These are phyloP conservation scores for Ophion obscuratus DNA, from an alignment of 2,888 invertebrate genomes.

Conservation along the genomic window DNA sequence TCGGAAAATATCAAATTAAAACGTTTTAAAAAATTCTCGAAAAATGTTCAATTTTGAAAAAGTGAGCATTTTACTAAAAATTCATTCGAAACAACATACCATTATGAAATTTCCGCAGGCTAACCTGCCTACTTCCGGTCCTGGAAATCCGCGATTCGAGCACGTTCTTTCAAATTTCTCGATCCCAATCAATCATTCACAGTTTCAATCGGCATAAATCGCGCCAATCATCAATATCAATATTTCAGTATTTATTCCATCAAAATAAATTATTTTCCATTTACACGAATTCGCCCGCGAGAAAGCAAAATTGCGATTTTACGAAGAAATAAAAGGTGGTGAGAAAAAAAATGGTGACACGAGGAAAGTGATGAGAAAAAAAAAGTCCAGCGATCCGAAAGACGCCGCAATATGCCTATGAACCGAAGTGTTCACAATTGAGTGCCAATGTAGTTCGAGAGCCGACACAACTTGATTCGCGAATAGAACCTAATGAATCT, in stretches of 20 bases:
- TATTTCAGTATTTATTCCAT: too few species aligned
- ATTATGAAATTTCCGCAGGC: slow-evolving; percentile 47
- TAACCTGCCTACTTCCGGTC: slow-evolving; percentile 38
- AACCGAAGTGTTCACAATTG: slow-evolving; percentile 18
- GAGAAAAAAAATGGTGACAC: neutral
- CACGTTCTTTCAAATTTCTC: slow-evolving; percentile 20
- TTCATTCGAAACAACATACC: slow-evolving; percentile 41
- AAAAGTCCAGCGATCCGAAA: neutral
- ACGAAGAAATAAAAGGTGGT: neutral
- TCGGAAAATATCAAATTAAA: too few species aligned
- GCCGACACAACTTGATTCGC: slow-evolving; percentile 16
- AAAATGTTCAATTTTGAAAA: too few species aligned
- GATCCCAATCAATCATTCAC: neutral
- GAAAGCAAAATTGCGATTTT: too few species aligned
- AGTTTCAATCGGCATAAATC: neutral
- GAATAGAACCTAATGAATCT: slow-evolving; percentile 41
- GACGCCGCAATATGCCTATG: neutral
- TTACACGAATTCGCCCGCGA: too few species aligned
- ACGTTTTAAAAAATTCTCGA: too few species aligned
- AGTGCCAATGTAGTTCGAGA: slow-evolving; percentile 10
- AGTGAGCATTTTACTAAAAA: neutral
- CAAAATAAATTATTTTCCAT: too few species aligned
- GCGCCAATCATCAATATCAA: too few species aligned
- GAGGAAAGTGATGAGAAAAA: neutral
- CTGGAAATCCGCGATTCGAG: slow-evolving; percentile 18